phyloP scores from a whole-genome alignment of 1,140 invertebrate genomes.

The Euschistus heros region DNA sequence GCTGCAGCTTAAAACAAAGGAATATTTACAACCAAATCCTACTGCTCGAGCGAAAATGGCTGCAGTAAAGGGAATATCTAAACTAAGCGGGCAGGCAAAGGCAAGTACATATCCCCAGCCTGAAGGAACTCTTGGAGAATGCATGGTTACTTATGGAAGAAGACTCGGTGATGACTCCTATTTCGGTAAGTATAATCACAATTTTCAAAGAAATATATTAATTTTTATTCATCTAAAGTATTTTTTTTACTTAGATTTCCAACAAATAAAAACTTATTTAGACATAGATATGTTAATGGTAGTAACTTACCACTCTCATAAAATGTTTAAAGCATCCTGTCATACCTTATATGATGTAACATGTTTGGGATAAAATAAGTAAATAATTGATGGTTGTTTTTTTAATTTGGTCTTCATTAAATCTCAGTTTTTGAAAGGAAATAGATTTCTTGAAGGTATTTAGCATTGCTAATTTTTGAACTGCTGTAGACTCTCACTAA shows the following conservation, averaged over 20 bases:
- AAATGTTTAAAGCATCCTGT: too few relatives aligned
- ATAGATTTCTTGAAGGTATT: too few relatives aligned
- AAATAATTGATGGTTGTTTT: too few relatives aligned
- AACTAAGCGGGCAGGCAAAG: constrained; percentile 77
- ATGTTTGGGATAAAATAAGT: too few relatives aligned
- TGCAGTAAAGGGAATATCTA: constrained; percentile 82
- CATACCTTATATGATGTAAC: too few relatives aligned
- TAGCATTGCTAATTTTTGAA: too few relatives aligned
- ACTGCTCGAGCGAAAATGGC: constrained; percentile 90
- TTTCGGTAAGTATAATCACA: constrained; percentile 54
- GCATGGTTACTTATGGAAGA: constrained; percentile 90
- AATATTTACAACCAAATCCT: constrained; percentile 98
- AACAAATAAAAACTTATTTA: too few relatives aligned
- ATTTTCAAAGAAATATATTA: not conserved
- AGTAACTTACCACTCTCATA: too few relatives aligned
- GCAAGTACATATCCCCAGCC: constrained; percentile 94
- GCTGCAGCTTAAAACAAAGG: constrained; percentile 91
- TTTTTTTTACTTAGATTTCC: constrained; percentile 7
- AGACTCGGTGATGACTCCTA: constrained; percentile 90
- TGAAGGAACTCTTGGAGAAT: constrained; percentile 92
- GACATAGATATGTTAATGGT: too few relatives aligned
- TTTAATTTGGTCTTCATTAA: too few relatives aligned
- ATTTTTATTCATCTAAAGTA: not conserved
- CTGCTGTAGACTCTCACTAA: too few relatives aligned
- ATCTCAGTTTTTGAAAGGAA: too few relatives aligned